phyloP scores from a whole-genome alignment of 2,797 vertebrate species.

The Rousettus madagascariensis region DNA sequence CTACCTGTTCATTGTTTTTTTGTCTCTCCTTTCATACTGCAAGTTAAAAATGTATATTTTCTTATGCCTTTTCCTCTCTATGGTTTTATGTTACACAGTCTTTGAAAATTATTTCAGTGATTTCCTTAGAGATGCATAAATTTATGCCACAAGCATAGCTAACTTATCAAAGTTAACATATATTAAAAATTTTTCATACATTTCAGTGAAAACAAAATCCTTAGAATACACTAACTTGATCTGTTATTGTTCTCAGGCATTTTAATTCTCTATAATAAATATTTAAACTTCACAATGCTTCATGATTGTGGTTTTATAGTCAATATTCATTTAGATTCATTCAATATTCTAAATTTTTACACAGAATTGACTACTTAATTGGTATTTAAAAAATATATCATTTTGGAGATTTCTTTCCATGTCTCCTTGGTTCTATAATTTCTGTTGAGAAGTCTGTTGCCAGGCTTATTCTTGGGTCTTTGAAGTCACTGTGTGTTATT shows the following conservation, averaged over 20 bases:
- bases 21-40: neutral
- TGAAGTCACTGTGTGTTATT: too few species aligned
- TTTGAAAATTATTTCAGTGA: neutral
- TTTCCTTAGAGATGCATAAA: neutral
- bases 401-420: too few species aligned
- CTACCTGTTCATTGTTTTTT: neutral
- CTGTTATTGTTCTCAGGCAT: neutral
- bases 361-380: too few species aligned
- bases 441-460: too few species aligned
- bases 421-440: too few species aligned
- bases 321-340: too few species aligned
- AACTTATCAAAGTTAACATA: neutral
- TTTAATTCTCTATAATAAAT: neutral
- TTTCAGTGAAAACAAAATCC: neutral
- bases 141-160: neutral
- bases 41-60: slow-evolving; percentile 18
- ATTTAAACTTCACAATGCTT: neutral
- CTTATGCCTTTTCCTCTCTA: neutral
- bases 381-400: too few species aligned
- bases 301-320: neutral
- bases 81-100: neutral
- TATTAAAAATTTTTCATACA: neutral
- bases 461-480: too few species aligned
- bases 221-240: neutral
- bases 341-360: too few species aligned